Evolutionary conservation across 2,113 vertebrate species (phyloP).

Genomic region (Ochotona princeps): DNA sequence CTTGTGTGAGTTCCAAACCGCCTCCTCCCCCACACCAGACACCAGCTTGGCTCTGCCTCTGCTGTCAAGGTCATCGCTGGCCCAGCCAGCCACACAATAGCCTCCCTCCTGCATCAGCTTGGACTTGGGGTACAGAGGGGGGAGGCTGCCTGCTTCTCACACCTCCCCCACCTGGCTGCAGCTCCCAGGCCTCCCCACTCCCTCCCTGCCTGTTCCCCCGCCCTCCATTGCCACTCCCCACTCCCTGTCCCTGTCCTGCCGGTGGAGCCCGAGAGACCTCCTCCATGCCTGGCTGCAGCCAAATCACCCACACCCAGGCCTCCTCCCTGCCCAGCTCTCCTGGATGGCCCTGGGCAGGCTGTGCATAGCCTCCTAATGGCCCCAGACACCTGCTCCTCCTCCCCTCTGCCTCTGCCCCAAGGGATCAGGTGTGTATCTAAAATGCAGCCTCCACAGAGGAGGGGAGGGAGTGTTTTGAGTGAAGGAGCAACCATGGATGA

Average conservation of each 20-base stretch:
- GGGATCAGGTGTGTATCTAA: too few species aligned
- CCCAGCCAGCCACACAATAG: not conserved
- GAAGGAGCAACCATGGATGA: not conserved
- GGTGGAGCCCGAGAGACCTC: not conserved
- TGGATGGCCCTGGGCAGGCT: not conserved
- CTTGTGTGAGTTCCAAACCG: too few species aligned
- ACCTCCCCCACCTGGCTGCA: not conserved
- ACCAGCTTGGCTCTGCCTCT: not conserved
- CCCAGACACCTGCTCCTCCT: not conserved
- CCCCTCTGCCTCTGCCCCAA: too few species aligned
- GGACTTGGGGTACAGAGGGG: not conserved
- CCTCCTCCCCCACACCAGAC: not conserved
- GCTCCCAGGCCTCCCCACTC: not conserved
- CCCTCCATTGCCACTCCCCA: not conserved
- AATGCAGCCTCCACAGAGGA: not conserved
- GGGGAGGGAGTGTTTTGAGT: not conserved
- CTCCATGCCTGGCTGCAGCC: not conserved
- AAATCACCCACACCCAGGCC: not conserved
- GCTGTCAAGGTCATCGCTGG: conserved; percentile 55
- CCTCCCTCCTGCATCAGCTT: not conserved
- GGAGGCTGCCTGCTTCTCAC: not conserved
- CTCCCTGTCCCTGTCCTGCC: not conserved
- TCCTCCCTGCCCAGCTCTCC: not conserved
- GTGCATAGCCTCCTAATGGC: not conserved
- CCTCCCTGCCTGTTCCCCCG: too few species aligned